Conservation (phyloP, 2,113 vertebrate genomes). For the Cryptotis parvus region DNA sequence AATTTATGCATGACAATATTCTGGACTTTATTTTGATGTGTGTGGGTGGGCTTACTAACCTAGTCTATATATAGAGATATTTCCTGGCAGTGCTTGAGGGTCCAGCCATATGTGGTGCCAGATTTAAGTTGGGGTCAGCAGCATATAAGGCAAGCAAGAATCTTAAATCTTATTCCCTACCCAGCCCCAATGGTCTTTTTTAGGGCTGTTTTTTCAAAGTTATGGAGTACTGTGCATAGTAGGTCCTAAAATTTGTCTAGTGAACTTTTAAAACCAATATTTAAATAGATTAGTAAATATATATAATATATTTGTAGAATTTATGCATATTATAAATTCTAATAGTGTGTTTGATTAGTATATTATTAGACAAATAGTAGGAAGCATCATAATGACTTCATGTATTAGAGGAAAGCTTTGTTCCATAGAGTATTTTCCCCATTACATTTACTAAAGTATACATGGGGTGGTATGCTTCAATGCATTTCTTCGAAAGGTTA, state of each 20-base stretch:
- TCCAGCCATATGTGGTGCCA: no score
- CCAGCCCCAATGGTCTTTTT: background rate
- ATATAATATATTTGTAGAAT: background rate
- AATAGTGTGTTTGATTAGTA: no score
- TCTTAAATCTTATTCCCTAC: no score
- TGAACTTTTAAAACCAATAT: no score
- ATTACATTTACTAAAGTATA: background rate
- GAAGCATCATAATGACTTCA: background rate
- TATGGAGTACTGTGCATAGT: background rate
- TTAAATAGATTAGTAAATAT: no score
- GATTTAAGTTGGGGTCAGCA: no score
- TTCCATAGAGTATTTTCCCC: background rate
- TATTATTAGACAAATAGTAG: background rate
- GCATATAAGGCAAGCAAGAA: no score
- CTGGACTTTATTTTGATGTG: no score
- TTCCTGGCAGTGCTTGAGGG: no score
- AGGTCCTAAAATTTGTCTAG: background rate
- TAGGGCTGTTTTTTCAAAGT: background rate
- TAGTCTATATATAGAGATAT: no score
- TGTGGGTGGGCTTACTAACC: no score
- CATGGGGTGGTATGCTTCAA: background rate
- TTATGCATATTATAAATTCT: slow-evolving; percentile 4
- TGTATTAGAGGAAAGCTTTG: background rate
- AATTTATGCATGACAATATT: no score
- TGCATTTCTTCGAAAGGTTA: background rate